These are phyloP conservation scores for Pammene aurita DNA, from an alignment of 2,888 invertebrate genomes.

Conservation along the genomic window DNA sequence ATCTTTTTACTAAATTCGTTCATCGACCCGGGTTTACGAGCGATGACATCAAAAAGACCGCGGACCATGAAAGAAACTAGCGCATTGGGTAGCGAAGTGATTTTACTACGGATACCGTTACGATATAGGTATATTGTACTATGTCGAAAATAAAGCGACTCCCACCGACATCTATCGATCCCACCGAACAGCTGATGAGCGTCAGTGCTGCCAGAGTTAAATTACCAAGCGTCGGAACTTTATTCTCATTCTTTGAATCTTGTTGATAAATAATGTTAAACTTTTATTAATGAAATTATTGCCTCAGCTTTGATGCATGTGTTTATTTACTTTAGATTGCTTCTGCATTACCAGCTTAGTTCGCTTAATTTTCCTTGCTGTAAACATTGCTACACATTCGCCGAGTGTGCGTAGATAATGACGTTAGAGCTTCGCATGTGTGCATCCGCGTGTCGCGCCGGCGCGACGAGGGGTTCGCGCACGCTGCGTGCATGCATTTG, in stretches of 20 bases:
- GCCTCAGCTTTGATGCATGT: background rate
- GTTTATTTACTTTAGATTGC: background rate
- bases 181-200: conserved; percentile 70
- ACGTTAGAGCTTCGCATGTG: conserved; percentile 51
- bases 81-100: conserved; percentile 60
- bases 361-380: conserved; percentile 23
- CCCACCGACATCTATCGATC: conserved; percentile 83
- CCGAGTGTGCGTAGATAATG: conserved; percentile 47
- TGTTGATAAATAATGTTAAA: background rate
- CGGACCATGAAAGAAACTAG: conserved; percentile 68
- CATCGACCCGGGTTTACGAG: conserved; percentile 66
- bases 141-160: conserved; percentile 80
- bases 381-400: conserved; percentile 46
- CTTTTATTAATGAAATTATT: conserved; percentile 1
- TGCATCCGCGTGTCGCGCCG: conserved; percentile 55
- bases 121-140: conserved; percentile 49
- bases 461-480: conserved; percentile 49
- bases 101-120: conserved; percentile 81
- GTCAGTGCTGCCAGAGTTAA: conserved; percentile 61
- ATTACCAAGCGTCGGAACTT: background rate
- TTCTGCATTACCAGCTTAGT: background rate
- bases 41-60: conserved; percentile 68
- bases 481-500: conserved; percentile 70
- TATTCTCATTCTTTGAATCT: background rate
- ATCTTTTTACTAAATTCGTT: conserved; percentile 61